Base-by-base conservation (phyloP, 2,113 vertebrate species). In the Coptodon rendalli region DNA sequence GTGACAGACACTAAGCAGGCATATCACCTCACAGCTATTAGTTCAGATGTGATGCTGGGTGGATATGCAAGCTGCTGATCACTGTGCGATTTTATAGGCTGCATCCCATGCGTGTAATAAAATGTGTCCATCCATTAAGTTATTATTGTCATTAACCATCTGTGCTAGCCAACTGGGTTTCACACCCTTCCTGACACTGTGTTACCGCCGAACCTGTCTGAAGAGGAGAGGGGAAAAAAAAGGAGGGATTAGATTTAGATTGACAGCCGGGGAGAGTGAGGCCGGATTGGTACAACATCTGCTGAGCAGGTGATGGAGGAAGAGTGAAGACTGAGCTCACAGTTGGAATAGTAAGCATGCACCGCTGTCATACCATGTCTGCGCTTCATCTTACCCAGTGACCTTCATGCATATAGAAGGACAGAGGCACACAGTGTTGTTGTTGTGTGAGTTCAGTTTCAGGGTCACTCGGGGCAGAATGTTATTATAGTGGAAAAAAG, bases 61-160 rank as follows among this genome's bases (percentile, higher is more conserved):
- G 84, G 81, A 86, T 87, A 31, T 19, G 53, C 59, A 61, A 56
- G 87, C 61, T 40, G 71, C 83, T 63, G 89, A 85, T 85, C 10
- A 16, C 56, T 1, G 61, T 22, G 89, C 53, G 16, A 50, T 80
- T 81, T 88, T 81, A 84, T 57, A 8, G 43, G 84, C 82, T 29
- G 85, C 85, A n/a, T 88, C 87, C 84, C 82, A 78, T 17, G 89
- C 80, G 48, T 85, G 85, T 86, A 56, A 90, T 92, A 90, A 92
- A 93, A 93, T 13, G 86, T 88, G 87, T 86, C 87, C 93, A 90
- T 87, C 93, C 89, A 88, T 91, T 83, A 87, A 84, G 83, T 89
- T 85, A 84, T 87, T 85, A 87, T 92, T 92, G 89, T 87, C 92
- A 91, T 94, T 91, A 93, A 88, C 91, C 89, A 86, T 90, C 90